Evolutionary conservation across 2,113 vertebrate species (phyloP), one percentile per base, ranked within the genome.

Genomic region (Maccullochella peelii): DNA sequence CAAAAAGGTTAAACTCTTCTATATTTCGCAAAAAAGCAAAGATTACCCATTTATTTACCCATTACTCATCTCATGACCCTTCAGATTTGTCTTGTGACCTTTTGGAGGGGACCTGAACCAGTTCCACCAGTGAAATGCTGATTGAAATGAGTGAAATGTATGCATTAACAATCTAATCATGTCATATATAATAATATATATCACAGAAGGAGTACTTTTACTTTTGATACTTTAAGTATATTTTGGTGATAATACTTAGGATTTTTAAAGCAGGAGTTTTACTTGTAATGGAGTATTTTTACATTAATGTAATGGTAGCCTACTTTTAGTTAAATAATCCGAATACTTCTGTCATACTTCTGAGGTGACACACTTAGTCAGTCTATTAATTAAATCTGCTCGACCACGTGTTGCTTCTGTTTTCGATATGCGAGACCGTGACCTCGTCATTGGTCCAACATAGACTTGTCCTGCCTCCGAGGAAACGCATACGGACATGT

Each of bases 401-500:
- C 38, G 2, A 52, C 83, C 38, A 86, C 84, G 16, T 83, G 80
- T 85, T 73, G 61, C 40, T 6, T 58, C 30, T 50, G 55, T 11
- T 79, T 50, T 62, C 30, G 11, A 0, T 10, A 10, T 8, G 40
- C 0, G 18, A 27, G 8, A n/a, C 36, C 5, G 1, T 0, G 16
- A 6, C 42, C 6, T 33, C 49, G 3, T 65, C 77, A 92, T 86
- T 90, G 87, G 88, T 80, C 52, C 54, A 40, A 8, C 20, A 1
- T 25, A 1, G 21, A 15, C 2, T 44, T 15, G 63, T 77, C 89
- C 86, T 89, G 79, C 88, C 91, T 81, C 72, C 58, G 23, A 50
- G 6, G 15, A 67, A n/a, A 40, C 6, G 10, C 44, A 68, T 5
- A 11, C 20, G 23, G 68, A 16, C 59, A 30, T 47, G 8, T 74